Evolutionary conservation across 1,140 invertebrate species (phyloP).

Genomic region (Belonocnema kinseyi): DNA sequence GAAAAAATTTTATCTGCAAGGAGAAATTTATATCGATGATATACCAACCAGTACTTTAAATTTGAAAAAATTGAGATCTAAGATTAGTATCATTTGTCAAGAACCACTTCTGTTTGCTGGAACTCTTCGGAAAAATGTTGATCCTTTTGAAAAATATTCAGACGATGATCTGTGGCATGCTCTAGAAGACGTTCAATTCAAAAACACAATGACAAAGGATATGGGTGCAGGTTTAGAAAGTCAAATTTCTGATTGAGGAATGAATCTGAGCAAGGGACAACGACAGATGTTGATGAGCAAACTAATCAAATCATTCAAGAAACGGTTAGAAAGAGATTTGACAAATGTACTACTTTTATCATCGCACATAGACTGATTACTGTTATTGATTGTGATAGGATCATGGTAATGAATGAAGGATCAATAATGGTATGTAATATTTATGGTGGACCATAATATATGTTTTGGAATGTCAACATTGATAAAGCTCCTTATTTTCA

Average conservation of each 20-base stretch:
- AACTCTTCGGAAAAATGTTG: constrained; percentile 79
- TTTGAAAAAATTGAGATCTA: constrained; percentile 77
- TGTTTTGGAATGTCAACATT: too few relatives aligned
- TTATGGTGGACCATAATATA: too few relatives aligned
- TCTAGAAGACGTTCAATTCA: constrained; percentile 77
- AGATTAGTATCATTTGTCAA: constrained; percentile 84
- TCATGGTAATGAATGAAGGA: constrained; percentile 80
- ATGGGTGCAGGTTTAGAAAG: constrained; percentile 80
- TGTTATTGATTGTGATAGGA: constrained; percentile 81
- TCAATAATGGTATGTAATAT: constrained; percentile 67
- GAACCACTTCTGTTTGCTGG: constrained; percentile 82
- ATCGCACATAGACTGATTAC: constrained; percentile 91
- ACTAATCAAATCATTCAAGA: constrained; percentile 85
- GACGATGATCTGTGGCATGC: constrained; percentile 59
- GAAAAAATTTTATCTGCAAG: constrained; percentile 65
- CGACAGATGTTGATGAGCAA: constrained; percentile 84
- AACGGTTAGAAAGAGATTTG: constrained; percentile 84
- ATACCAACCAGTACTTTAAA: constrained; percentile 77
- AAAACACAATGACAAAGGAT: constrained; percentile 74
- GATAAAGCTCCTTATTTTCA: constrained; percentile 43
- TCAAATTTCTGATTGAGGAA: constrained; percentile 84
- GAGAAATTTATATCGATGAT: constrained; percentile 75
- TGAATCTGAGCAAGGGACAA: constrained; percentile 89
- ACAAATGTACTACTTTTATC: constrained; percentile 87
- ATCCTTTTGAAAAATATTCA: constrained; percentile 78